A percentile compares a stretch with the other conserved stretches of the same genome.
Conservation (phyloP, 2,888 invertebrate species). For the Philereme transversata region DNA sequence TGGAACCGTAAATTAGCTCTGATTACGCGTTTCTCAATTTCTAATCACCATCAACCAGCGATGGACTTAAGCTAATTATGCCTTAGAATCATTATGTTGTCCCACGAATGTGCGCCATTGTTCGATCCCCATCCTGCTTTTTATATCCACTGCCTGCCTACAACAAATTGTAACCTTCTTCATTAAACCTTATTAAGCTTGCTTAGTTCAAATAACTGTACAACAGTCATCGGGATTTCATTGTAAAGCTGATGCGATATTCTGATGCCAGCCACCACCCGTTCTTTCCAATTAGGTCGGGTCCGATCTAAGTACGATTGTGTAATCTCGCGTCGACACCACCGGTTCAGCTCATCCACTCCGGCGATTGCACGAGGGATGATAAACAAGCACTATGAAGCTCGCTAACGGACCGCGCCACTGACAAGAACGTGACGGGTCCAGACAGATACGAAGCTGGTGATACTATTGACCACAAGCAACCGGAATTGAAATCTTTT, state of each 20-base stretch:
- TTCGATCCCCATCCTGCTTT: no score
- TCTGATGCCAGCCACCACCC: slow-evolving; percentile 11
- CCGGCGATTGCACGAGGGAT: slow-evolving; percentile 31
- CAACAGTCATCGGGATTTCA: no score
- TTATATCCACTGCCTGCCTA: no score
- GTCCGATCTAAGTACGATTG: slow-evolving; percentile 23
- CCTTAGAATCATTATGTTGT: background rate
- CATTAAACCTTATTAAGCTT: no score
- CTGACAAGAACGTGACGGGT: slow-evolving; percentile 58
- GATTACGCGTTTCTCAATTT: slow-evolving; percentile 22
- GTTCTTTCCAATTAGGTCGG: slow-evolving; percentile 22
- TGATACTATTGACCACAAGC: slow-evolving; percentile 7
- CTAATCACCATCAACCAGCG: slow-evolving; percentile 12
- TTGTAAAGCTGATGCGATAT: background rate
- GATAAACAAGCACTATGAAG: slow-evolving; percentile 20
- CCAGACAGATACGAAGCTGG: slow-evolving; percentile 52
- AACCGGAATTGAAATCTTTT: background rate
- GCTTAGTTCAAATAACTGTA: no score
- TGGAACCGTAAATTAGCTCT: slow-evolving; percentile 21
- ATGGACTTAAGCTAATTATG: background rate
- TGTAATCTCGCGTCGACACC: slow-evolving; percentile 34
- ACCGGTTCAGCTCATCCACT: slow-evolving; percentile 14
- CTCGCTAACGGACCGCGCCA: slow-evolving; percentile 28
- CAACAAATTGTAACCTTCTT: no score
- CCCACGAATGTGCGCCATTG: no score